Percentiles rank a stretch among this genome's conserved stretches.
Evolutionary conservation across 1,140 invertebrate genomes (phyloP).

Genomic region (Aphelinus atriplicis): DNA sequence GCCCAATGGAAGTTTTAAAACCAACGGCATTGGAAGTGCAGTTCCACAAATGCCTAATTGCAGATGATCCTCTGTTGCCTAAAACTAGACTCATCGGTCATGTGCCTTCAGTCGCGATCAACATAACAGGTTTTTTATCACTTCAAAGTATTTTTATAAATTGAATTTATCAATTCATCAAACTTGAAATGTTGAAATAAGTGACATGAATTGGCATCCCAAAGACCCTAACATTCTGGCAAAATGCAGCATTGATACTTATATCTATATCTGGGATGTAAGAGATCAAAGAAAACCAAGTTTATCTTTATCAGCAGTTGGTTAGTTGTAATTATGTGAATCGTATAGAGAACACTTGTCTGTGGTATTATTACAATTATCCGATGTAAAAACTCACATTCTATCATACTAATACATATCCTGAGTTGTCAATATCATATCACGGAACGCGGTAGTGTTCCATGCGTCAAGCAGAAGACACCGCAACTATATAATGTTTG

Average conservation of each 20-base stretch:
- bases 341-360: no score
- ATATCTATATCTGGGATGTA: slow-evolving; percentile 93
- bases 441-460: no score
- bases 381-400: no score
- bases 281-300: slow-evolving; percentile 84
- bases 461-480: no score
- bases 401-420: no score
- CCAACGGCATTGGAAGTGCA: slow-evolving; percentile 70
- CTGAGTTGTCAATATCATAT: neutral
- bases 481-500: no score
- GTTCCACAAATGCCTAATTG: no score
- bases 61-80: no score
- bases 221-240: slow-evolving; percentile 89
- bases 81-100: no score
- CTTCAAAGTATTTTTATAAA: slow-evolving; percentile 69
- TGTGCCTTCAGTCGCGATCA: no score
- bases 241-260: slow-evolving; percentile 93
- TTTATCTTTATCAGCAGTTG: slow-evolving; percentile 82
- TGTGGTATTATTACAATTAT: no score
- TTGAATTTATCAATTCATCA: no score
- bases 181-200: slow-evolving; percentile 66
- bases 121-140: slow-evolving; percentile 39
- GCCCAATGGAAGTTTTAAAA: slow-evolving; percentile 76
- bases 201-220: slow-evolving; percentile 92
- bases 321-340: slow-evolving; percentile 59